Percentiles rank a stretch among this genome's conserved stretches.
Conservation (phyloP, 2,797 vertebrate genomes). For the Pampus argenteus region DNA sequence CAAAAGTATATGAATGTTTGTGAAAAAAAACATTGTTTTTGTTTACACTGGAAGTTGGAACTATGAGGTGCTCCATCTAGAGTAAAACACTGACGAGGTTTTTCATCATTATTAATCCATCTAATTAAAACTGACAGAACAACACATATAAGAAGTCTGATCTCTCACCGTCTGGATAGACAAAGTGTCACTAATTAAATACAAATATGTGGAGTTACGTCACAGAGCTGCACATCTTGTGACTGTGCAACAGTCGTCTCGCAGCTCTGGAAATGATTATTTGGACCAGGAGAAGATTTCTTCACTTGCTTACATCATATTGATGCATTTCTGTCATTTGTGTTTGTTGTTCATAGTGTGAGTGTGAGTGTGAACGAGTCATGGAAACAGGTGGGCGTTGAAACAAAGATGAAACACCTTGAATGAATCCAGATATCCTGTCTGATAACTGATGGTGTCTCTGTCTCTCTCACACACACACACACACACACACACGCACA, state of each 20-base stretch:
- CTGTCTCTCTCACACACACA: conserved; percentile 28
- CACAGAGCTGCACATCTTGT: background rate
- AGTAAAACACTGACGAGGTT: background rate
- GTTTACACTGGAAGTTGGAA: background rate
- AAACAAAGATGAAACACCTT: conserved; percentile 67
- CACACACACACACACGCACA: background rate
- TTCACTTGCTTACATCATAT: conserved; percentile 49
- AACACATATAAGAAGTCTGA: background rate
- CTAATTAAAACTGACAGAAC: background rate
- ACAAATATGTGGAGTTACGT: background rate
- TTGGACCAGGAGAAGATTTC: conserved; percentile 45
- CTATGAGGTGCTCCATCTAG: background rate
- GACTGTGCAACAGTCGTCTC: conserved; percentile 13
- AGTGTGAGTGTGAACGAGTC: conserved; percentile 17
- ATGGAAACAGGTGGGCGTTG: conserved; percentile 52
- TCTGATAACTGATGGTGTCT: conserved; percentile 48
- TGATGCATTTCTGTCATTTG: conserved; percentile 37
- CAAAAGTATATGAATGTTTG: background rate
- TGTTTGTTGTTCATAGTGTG: conserved; percentile 57
- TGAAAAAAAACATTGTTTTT: no score
- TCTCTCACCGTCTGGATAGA: background rate
- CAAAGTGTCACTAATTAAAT: background rate
- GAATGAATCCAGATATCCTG: conserved; percentile 41
- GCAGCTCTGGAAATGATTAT: conserved; percentile 55
- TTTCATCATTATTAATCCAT: background rate